Conservation (phyloP, 2,797 vertebrate genomes). For the Girardinus metallicus region DNA sequence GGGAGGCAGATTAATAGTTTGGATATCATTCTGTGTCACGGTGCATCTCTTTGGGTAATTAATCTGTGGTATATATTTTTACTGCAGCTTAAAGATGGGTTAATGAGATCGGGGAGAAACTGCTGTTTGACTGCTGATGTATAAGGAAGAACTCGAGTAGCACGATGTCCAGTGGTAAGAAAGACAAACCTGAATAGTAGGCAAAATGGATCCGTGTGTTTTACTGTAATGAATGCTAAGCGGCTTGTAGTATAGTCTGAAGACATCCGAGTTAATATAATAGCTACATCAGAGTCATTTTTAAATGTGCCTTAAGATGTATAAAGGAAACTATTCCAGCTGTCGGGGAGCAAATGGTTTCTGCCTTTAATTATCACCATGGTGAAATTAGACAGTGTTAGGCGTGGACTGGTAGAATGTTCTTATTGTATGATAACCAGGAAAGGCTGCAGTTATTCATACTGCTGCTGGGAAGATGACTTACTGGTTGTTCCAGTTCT, state of each 20-base stretch:
- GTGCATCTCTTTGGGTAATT: background rate
- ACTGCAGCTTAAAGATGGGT: background rate
- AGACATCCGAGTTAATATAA: background rate
- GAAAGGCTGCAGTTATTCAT: background rate
- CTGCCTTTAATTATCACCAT: background rate
- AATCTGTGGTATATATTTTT: background rate
- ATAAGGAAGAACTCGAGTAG: background rate
- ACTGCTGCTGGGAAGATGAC: background rate
- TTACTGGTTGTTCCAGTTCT: background rate
- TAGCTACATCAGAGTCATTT: background rate
- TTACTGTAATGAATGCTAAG: background rate
- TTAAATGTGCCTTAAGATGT: background rate
- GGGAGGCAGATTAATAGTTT: constrained; percentile 2
- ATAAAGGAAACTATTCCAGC: background rate
- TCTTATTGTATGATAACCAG: background rate
- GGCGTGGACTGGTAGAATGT: background rate
- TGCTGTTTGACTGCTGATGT: background rate
- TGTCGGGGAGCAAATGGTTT: background rate
- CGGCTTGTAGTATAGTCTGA: background rate
- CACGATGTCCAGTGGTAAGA: background rate
- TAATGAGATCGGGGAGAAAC: background rate
- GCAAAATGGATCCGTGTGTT: background rate
- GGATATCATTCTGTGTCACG: background rate
- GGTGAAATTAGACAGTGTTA: background rate
- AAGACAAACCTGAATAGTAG: background rate